Evolutionary conservation across 2,797 vertebrate genomes (phyloP), one percentile per base, ranked within the genome.

Genomic region (Gymnoscopelus braueri): DNA sequence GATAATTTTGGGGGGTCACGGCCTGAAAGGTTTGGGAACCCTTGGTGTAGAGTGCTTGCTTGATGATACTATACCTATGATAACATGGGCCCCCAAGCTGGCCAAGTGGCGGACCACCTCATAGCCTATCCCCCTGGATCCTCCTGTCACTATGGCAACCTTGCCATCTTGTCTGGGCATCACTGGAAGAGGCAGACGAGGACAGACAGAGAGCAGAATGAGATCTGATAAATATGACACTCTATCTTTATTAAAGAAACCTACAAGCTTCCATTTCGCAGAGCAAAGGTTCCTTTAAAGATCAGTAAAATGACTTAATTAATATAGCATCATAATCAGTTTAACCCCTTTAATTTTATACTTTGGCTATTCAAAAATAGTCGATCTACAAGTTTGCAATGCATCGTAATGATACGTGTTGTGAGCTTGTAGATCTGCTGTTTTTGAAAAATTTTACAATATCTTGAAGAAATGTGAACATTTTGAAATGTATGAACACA

Each of bases 81-180:
- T 91, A 74, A 98, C 94, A 15, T 90, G 94, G 82, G 94, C 94
- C 82, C 96, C 96, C 60, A 97, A 94, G 68, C 85, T 89, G 69
- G 93, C 91, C 94, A 97, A 93, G 71, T 91, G 91, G 87, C 84
- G 93, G 74, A 83, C 93, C 10, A 95, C 95, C 83, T 95, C 89
- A 82, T 90, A 96, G 77, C 96, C 96, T 67, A 98, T 96, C 84
- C 96, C 96, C 75, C 86, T 94, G 74, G 92, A 74, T 78, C 96
- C 96, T 87, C 96, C 95, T 62, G 96, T 98, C 90, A 98, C 95
- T 87, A 98, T 91, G 85, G 95, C 96, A 91, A 97, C 95, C 75
- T 92, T 96, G 83, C 92, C 95, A 80, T 94, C 91, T 87, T 96
- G 95, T 82, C 80, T 88, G 77, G 94, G 89, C 83, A 96, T 94